A percentile compares a stretch with the other conserved stretches of the same genome.
Evolutionary conservation across 2,113 vertebrate species (phyloP).

Genomic region (Sisor rabdophorus): DNA sequence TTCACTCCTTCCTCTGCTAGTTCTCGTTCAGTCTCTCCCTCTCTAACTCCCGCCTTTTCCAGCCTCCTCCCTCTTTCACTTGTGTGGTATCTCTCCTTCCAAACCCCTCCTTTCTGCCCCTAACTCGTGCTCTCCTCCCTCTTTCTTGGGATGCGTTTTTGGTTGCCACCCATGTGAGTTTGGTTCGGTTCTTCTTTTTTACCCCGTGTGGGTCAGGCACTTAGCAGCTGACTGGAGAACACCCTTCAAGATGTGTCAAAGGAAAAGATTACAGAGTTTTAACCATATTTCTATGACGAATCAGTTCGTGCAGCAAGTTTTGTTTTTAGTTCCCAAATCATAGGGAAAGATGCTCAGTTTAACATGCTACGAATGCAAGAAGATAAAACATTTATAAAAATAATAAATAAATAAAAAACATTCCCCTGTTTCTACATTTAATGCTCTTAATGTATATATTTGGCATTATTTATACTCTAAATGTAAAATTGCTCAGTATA

Average conservation of each 20-base stretch:
- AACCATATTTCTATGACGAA: slow-evolving; percentile 2
- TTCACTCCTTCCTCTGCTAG: slow-evolving; percentile 44
- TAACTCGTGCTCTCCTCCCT: slow-evolving; percentile 41
- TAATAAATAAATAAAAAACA: too few species aligned
- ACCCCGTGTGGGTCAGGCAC: slow-evolving; percentile 42
- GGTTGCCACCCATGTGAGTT: slow-evolving; percentile 45
- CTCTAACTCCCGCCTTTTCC: slow-evolving; percentile 34
- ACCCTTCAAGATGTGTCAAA: slow-evolving; percentile 26
- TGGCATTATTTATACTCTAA: background rate
- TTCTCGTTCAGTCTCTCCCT: slow-evolving; percentile 34
- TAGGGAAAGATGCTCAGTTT: background rate
- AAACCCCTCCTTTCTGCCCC: slow-evolving; percentile 48
- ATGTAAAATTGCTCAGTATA: background rate
- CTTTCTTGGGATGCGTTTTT: slow-evolving; percentile 45
- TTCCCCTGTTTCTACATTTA: background rate
- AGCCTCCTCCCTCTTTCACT: slow-evolving; percentile 34
- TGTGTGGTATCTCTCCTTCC: slow-evolving; percentile 36
- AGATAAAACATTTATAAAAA: background rate
- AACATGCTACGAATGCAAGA: background rate
- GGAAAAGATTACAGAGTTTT: slow-evolving; percentile 20
- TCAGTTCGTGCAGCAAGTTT: background rate
- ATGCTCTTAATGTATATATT: background rate
- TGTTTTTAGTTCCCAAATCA: slow-evolving; percentile 1
- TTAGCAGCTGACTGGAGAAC: slow-evolving; percentile 54
- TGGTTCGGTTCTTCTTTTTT: slow-evolving; percentile 35